Percentiles rank a stretch among this genome's conserved stretches.
Evolutionary conservation across 2,797 vertebrate species (phyloP).

Genomic region (Thripadectes ignobilis): DNA sequence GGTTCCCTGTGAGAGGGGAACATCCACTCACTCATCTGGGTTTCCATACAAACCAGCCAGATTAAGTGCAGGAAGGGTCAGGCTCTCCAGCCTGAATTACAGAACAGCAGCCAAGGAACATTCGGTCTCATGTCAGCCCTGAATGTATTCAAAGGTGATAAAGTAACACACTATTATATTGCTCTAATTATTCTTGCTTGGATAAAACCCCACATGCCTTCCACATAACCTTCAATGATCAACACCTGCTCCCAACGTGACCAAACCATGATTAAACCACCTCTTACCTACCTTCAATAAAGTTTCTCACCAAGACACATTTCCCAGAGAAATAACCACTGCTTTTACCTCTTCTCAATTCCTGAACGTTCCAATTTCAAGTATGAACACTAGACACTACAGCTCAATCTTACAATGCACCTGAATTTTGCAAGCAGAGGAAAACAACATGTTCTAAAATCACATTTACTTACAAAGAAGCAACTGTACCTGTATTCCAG

Average conservation of each 20-base stretch:
- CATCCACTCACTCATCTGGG: background rate
- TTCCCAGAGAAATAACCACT: background rate
- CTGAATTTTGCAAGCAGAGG: background rate
- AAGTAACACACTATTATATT: background rate
- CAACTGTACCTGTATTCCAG: conserved; percentile 93
- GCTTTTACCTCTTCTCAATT: background rate
- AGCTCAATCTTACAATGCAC: background rate
- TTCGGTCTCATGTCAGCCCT: background rate
- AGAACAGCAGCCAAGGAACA: background rate
- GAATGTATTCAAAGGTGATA: background rate
- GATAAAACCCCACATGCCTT: background rate
- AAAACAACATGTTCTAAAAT: background rate
- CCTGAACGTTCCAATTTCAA: background rate
- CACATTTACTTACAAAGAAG: background rate
- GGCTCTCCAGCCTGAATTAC: background rate
- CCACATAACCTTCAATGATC: background rate
- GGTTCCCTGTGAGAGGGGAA: conserved; percentile 84
- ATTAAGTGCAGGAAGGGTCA: background rate
- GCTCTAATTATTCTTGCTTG: background rate
- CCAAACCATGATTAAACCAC: background rate
- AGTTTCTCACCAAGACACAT: background rate
- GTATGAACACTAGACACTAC: background rate
- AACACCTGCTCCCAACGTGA: background rate
- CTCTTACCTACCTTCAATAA: background rate
- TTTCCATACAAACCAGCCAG: background rate